phyloP scores from a whole-genome alignment of 2,888 invertebrate genomes.

The Panorpa germanica region DNA sequence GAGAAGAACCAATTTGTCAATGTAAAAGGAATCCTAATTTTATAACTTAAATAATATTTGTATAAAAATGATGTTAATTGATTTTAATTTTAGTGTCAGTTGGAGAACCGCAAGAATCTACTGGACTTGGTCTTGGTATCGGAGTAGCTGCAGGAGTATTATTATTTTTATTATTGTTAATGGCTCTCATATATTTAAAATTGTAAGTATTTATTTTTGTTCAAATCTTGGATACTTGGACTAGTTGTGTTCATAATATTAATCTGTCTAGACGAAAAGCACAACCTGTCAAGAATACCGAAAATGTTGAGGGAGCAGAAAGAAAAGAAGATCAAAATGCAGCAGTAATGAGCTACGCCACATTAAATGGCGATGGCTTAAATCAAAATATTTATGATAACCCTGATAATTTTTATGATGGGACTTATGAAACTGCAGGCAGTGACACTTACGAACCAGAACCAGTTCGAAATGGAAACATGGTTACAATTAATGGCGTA shows the following conservation, averaged over 20 bases:
- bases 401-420: slow-evolving; percentile 35
- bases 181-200: slow-evolving; percentile 64
- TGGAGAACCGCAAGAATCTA: slow-evolving; percentile 51
- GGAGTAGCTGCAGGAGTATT: slow-evolving; percentile 73
- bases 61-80: not conserved
- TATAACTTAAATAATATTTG: slow-evolving; percentile 7
- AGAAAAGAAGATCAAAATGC: slow-evolving; percentile 73
- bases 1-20: slow-evolving; percentile 70
- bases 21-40: slow-evolving; percentile 21
- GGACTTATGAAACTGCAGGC: slow-evolving; percentile 46
- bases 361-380: slow-evolving; percentile 40
- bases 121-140: slow-evolving; percentile 58
- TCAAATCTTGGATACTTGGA: not conserved
- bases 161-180: slow-evolving; percentile 53
- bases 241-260: not conserved
- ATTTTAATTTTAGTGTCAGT: slow-evolving; percentile 25
- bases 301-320: slow-evolving; percentile 73
- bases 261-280: slow-evolving; percentile 53
- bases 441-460: slow-evolving; percentile 35
- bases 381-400: slow-evolving; percentile 5
- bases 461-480: slow-evolving; percentile 22
- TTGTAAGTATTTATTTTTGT: slow-evolving; percentile 37
- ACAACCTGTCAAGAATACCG: slow-evolving; percentile 72
- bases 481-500: slow-evolving; percentile 77
- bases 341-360: slow-evolving; percentile 77